These are phyloP conservation scores for Lytechinus pictus DNA, from an alignment of 35 echinoderm and acorn worm species.

Conservation along the genomic window DNA sequence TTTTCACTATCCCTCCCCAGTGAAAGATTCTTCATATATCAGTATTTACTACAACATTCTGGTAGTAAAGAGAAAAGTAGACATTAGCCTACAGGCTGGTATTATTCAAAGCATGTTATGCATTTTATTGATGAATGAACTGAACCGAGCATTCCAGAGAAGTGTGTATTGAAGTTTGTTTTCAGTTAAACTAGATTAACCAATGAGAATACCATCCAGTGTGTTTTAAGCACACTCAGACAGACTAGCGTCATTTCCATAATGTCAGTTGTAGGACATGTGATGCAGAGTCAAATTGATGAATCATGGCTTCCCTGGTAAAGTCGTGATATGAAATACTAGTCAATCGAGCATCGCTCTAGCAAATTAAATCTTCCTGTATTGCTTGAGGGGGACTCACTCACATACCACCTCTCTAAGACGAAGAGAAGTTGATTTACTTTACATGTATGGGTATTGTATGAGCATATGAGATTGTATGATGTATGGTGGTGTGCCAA, in stretches of 20 bases:
- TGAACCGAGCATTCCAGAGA: too few species aligned
- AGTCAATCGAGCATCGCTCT: background rate
- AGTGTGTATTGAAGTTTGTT: too few species aligned
- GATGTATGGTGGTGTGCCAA: background rate
- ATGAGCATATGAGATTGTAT: background rate
- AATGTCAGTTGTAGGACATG: background rate
- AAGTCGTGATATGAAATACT: background rate
- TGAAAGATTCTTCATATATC: too few species aligned
- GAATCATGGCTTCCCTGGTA: background rate
- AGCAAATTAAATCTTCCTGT: background rate
- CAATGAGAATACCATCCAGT: too few species aligned
- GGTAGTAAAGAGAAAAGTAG: too few species aligned
- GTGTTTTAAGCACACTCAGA: too few species aligned
- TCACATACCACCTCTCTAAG: background rate
- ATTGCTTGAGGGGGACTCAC: background rate
- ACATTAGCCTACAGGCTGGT: too few species aligned
- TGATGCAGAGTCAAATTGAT: background rate
- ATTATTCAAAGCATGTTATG: too few species aligned
- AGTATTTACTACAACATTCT: too few species aligned
- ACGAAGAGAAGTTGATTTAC: background rate
- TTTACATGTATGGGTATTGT: background rate
- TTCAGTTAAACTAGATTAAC: too few species aligned
- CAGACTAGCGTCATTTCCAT: background rate
- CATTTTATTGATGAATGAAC: too few species aligned
- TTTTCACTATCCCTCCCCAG: too few species aligned